phyloP scores from a whole-genome alignment of 2,888 invertebrate species.

The Tillus elongatus region DNA sequence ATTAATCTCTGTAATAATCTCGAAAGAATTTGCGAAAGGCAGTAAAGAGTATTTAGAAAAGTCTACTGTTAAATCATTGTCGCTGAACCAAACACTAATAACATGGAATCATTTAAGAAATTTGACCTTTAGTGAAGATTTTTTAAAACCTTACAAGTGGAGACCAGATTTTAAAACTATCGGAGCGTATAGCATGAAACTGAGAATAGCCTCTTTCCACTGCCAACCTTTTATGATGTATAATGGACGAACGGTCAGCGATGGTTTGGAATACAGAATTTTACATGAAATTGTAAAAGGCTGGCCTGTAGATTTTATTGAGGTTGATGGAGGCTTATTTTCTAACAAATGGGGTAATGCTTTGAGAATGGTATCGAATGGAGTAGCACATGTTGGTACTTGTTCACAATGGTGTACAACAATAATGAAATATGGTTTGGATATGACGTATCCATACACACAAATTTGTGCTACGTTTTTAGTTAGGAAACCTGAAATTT shows the following conservation, averaged over 20 bases:
- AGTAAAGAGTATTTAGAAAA: not conserved
- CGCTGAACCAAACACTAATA: not conserved
- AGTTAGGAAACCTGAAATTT: constrained; percentile 19
- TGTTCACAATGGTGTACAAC: constrained; percentile 4
- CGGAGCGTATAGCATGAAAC: not conserved
- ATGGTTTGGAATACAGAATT: constrained; percentile 2
- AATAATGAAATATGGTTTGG: not conserved
- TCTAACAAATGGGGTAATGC: not conserved
- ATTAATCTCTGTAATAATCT: no score
- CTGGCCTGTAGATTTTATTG: not conserved
- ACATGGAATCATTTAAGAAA: no score
- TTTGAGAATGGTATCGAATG: not conserved
- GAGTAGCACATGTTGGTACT: not conserved
- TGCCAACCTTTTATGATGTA: not conserved
- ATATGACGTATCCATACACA: constrained; percentile 7
- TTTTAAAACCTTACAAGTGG: no score
- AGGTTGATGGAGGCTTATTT: not conserved
- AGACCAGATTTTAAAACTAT: no score
- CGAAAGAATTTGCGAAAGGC: not conserved
- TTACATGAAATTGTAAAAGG: not conserved
- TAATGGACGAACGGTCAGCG: not conserved
- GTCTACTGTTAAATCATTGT: not conserved
- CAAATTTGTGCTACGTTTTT: constrained; percentile 20
- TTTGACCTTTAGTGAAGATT: no score
- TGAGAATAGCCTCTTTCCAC: constrained; percentile 2